Base-by-base conservation (phyloP, 2,113 vertebrate genomes). In the Circaetus gallicus region DNA sequence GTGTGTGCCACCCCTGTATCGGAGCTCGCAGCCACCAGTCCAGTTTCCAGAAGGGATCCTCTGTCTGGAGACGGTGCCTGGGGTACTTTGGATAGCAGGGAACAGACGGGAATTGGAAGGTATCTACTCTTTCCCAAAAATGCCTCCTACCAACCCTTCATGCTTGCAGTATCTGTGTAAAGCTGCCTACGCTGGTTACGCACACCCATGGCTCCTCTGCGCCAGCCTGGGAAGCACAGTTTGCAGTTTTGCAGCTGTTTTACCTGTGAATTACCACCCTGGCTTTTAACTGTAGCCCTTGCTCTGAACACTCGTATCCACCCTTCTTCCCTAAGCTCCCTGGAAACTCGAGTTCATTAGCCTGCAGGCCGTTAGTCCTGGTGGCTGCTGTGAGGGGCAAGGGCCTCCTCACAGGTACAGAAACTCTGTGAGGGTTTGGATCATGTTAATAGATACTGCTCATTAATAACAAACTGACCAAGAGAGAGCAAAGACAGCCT, bases 71-170 rank as follows among this genome's bases (percentile, higher is more conserved):
- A 24, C 0, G 0, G 31, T 65, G 43, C 50, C 16, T 14, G 56
- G 26, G 18, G n/a, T 17, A 28, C 58, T 49, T 22, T 40, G 76
- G 63, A 25, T 36, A 58, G 38, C 0, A 0, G 12, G 14, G 22
- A 45, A 50, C 1, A 0, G 13, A 11, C 0, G 0, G 42, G 18
- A 86, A 25, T 29, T 29, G 38, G 47, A 79, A 86, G 58, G 42
- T 55, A 55, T 31, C 71, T 58, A 47, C 11, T 32, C 22, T 65
- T 65, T 43, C 40, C 52, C 43, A 31, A 11, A 73, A 88, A 63
- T 14, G 21, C 53, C 38, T 69, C 74, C 38, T 47, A 49, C 63
- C 24, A 52, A 13, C 19, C 20, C 45, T 28, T 77, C 14, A 5
- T 6, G 49, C 63, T 22, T 82, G 36, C 77, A 50, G 25, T 26